Conservation (phyloP, 1,140 invertebrate genomes). For the Heliconius eleuchia region DNA sequence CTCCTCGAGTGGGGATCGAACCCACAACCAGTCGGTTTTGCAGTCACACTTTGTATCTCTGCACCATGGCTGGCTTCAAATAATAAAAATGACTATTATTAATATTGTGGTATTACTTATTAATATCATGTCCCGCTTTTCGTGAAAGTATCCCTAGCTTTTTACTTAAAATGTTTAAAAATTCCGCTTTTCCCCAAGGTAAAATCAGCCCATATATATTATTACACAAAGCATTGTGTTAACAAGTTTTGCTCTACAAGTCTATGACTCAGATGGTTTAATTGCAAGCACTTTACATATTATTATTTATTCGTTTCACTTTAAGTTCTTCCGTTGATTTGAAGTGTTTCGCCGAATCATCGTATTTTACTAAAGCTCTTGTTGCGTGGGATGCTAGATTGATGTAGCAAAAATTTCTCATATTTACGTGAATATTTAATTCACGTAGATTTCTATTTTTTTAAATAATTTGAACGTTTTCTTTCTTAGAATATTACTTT, state of each 20-base stretch:
- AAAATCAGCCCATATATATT: not conserved
- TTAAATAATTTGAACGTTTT: not conserved
- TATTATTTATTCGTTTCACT: slow-evolving; percentile 1
- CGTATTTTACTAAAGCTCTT: not conserved
- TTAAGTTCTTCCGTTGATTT: not conserved
- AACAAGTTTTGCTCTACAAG: not conserved
- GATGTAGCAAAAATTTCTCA: not conserved
- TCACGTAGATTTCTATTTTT: not conserved
- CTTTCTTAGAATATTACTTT: no score
- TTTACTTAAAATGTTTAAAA: no score
- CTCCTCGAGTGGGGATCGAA: no score
- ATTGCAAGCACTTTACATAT: slow-evolving; percentile 4
- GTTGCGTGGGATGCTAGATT: not conserved
- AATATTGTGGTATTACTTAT: no score
- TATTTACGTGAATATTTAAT: not conserved
- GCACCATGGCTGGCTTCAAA: no score
- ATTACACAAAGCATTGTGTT: no score
- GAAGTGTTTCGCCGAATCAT: not conserved
- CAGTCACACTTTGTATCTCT: no score
- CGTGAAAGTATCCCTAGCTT: no score
- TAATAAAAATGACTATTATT: no score
- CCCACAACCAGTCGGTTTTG: no score
- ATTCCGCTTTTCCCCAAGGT: no score
- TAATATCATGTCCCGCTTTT: no score
- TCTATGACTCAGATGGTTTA: not conserved